Evolutionary conservation across 2,113 vertebrate species (phyloP).

Genomic region (Gallinago undulata): DNA sequence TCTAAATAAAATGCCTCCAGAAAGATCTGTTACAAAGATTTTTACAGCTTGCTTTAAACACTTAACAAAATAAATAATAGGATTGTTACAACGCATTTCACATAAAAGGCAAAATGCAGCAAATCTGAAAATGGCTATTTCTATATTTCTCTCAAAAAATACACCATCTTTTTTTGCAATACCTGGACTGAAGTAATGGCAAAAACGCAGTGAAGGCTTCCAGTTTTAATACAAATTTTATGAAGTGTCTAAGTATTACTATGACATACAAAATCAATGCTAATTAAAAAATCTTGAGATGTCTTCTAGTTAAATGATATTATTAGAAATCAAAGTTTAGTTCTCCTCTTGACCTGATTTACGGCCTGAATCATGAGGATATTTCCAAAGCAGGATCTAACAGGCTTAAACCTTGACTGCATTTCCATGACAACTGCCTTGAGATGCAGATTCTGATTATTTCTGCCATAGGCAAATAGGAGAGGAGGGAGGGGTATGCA

Average conservation of each 20-base stretch:
- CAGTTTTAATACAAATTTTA: background rate
- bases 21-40: background rate
- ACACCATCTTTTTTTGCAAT: background rate
- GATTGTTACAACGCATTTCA: background rate
- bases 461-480: background rate
- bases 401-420: background rate
- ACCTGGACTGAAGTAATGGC: background rate
- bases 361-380: background rate
- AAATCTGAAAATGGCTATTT: background rate
- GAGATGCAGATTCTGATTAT: background rate
- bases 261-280: background rate
- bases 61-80: background rate
- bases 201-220: background rate
- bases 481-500: background rate
- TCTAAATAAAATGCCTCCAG: background rate
- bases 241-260: background rate
- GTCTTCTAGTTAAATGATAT: background rate
- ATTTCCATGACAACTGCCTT: background rate
- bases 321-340: background rate
- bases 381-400: background rate
- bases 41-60: background rate
- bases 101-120: background rate
- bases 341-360: background rate
- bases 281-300: background rate
- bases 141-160: background rate